A percentile compares a stretch with the other conserved stretches of the same genome.
These are phyloP conservation scores for Melipona bicolor DNA, from an alignment of 2,888 invertebrate species.

Conservation along the genomic window DNA sequence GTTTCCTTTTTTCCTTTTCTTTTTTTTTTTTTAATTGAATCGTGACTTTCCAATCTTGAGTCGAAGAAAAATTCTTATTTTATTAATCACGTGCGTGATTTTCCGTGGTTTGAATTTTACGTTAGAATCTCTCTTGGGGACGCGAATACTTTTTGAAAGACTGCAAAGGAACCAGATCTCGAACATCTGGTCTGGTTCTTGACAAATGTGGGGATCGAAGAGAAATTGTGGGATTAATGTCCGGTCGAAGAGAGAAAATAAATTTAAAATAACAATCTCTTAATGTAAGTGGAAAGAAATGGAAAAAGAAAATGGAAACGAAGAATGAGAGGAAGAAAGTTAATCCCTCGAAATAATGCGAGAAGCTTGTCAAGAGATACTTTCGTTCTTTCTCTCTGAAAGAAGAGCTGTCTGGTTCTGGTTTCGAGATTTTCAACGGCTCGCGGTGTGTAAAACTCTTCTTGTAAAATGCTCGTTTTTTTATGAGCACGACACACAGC, in stretches of 20 bases:
- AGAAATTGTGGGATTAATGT: neutral
- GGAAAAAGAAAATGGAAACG: neutral
- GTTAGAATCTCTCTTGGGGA: neutral
- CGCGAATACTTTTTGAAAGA: neutral
- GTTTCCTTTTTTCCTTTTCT: neutral
- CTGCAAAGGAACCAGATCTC: too few relatives aligned
- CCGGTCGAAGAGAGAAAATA: too few relatives aligned
- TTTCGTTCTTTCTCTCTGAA: neutral
- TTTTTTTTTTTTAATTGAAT: neutral
- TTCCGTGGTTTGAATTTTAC: neutral
- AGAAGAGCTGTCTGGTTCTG: neutral
- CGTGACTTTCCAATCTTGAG: neutral
- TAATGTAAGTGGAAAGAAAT: neutral
- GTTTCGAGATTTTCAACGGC: neutral
- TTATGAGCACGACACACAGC: neutral
- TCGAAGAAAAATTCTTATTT: neutral
- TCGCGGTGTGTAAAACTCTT: constrained; percentile 17
- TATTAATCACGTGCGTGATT: neutral
- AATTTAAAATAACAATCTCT: neutral
- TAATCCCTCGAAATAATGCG: constrained; percentile 23
- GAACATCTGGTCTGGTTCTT: neutral
- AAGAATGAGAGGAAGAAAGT: too few relatives aligned
- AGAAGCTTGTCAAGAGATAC: constrained; percentile 36
- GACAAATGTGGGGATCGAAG: neutral
- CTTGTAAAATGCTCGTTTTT: constrained; percentile 3